Percentiles rank a stretch among this genome's conserved stretches.
These are phyloP conservation scores for Stegodyphus dumicola DNA, from an alignment of 1,140 invertebrate species.

Conservation along the genomic window DNA sequence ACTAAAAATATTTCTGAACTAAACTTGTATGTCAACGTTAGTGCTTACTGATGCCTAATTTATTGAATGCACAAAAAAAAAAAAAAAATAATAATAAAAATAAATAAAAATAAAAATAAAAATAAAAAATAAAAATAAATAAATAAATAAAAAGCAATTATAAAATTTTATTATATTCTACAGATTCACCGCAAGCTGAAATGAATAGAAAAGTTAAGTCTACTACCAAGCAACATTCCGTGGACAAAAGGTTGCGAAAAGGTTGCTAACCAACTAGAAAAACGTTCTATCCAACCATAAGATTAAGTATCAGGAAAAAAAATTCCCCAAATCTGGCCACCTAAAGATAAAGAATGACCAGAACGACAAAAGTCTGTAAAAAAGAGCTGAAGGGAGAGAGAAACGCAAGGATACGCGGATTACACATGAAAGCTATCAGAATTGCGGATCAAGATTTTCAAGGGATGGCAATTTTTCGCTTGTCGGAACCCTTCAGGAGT, in stretches of 20 bases:
- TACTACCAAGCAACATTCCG: not conserved
- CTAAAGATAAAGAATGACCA: slow-evolving; percentile 19
- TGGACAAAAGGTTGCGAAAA: slow-evolving; percentile 11
- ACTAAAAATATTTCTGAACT: too few species aligned
- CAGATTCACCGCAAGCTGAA: too few species aligned
- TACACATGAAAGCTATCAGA: slow-evolving; percentile 51
- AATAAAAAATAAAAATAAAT: too few species aligned
- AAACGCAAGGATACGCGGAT: slow-evolving; percentile 24
- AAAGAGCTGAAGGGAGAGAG: not conserved
- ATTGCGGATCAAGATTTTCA: slow-evolving; percentile 17
- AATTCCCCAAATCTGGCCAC: not conserved
- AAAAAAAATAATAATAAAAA: too few species aligned
- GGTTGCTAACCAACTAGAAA: slow-evolving; percentile 41
- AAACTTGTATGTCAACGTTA: too few species aligned
- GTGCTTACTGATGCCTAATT: too few species aligned
- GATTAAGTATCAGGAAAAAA: not conserved
- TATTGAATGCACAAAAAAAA: too few species aligned
- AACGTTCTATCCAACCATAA: slow-evolving; percentile 24
- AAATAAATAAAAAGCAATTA: too few species aligned
- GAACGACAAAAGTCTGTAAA: slow-evolving; percentile 7
- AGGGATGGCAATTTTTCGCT: slow-evolving; percentile 34
- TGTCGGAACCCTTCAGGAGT: slow-evolving; percentile 19
- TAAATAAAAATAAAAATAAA: too few species aligned
- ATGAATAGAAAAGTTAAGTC: too few species aligned
- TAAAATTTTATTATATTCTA: too few species aligned